phyloP scores from a whole-genome alignment of 2,888 invertebrate species.

The Macaria notata region DNA sequence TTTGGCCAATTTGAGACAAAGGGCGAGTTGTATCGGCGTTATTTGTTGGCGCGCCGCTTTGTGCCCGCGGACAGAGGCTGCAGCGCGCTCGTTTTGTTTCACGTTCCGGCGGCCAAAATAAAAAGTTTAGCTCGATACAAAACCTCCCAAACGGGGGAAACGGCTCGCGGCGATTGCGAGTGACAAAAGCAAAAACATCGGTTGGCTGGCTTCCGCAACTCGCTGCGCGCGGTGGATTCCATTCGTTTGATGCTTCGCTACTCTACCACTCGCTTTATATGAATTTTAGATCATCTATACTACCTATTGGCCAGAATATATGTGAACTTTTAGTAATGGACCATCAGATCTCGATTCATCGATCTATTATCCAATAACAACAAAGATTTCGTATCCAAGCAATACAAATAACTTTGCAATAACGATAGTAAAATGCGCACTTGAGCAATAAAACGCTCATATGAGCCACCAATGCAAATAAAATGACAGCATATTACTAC shows the following conservation, averaged over 20 bases:
- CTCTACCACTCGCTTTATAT: neutral
- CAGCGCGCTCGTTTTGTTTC: conserved; percentile 31
- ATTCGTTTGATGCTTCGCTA: conserved; percentile 1
- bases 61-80: conserved; percentile 26
- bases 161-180: conserved; percentile 29
- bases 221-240: conserved; percentile 3
- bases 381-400: conserved; percentile 1
- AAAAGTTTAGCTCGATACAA: conserved; percentile 31
- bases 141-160: conserved; percentile 30
- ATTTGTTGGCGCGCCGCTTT: conserved; percentile 32
- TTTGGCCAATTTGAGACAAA: conserved; percentile 23
- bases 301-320: no score
- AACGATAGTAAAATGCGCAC: conserved; percentile 2
- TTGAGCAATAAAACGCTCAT: conserved; percentile 2
- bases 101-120: conserved; percentile 29
- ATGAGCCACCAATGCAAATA: neutral
- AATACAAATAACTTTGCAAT: neutral
- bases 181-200: conserved; percentile 34
- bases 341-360: no score
- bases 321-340: no score
- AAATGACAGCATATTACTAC: neutral
- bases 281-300: no score
- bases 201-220: conserved; percentile 15
- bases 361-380: neutral
- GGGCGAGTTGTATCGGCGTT: conserved; percentile 28